Conservation (phyloP, 2,797 vertebrate species). For the Poecilia gillii region DNA sequence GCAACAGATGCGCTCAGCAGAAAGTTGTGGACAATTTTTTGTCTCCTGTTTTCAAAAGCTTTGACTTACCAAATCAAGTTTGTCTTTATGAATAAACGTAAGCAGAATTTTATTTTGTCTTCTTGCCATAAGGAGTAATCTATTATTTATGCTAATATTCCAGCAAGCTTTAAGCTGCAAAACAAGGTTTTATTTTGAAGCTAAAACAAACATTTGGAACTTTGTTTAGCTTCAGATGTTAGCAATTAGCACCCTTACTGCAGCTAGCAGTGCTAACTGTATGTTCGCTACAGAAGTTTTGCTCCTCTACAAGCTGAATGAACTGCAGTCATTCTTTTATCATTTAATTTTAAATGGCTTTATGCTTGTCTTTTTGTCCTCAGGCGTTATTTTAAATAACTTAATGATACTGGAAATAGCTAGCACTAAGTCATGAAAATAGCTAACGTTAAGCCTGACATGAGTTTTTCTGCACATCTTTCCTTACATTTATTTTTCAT, state of each 20-base stretch:
- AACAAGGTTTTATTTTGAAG: neutral
- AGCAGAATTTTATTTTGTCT: neutral
- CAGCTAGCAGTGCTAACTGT: neutral
- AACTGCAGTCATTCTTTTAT: neutral
- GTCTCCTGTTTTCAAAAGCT: neutral
- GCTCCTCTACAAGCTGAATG: neutral
- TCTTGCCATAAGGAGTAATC: neutral
- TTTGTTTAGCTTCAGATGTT: neutral
- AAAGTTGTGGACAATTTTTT: neutral
- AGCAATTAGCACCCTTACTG: neutral
- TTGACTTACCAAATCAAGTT: neutral
- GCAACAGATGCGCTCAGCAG: neutral
- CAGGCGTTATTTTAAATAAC: neutral
- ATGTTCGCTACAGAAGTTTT: neutral
- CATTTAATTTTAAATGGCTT: neutral
- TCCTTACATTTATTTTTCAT: neutral
- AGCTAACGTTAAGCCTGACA: neutral
- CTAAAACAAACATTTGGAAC: neutral
- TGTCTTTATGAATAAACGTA: neutral
- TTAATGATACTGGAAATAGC: neutral
- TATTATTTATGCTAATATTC: neutral
- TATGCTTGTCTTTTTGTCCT: neutral
- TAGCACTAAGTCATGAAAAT: neutral
- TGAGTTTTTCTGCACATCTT: neutral
- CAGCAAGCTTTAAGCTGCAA: neutral